phyloP scores from a whole-genome alignment of 2,888 invertebrate species.

The Steinernema hermaphroditum region DNA sequence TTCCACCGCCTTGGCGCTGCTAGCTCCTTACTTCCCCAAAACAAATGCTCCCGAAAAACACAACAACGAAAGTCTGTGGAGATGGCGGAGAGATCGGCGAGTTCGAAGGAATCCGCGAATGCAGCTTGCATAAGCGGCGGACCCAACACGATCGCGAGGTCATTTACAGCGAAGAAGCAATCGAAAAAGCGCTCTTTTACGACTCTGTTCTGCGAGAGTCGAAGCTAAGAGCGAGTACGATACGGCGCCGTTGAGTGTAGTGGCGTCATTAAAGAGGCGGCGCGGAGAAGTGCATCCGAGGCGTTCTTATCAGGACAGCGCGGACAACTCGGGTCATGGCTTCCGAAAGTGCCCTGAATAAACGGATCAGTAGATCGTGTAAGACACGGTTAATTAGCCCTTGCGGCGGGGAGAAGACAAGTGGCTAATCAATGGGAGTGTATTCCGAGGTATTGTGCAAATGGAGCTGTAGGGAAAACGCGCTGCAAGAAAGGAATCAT shows the following conservation, averaged over 20 bases:
- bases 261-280: conserved; percentile 7
- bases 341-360: too few species aligned
- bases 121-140: too few species aligned
- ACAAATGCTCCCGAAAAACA: conserved; percentile 28
- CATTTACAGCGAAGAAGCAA: conserved; percentile 12
- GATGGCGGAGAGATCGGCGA: background rate
- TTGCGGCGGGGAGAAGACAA: too few species aligned
- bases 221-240: conserved; percentile 7
- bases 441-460: too few species aligned
- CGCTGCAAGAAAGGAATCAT: too few species aligned
- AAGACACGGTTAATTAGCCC: too few species aligned
- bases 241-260: background rate
- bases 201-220: background rate
- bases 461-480: too few species aligned
- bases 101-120: conserved; percentile 9
- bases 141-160: conserved; percentile 13
- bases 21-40: background rate
- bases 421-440: too few species aligned
- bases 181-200: conserved; percentile 21
- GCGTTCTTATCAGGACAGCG: too few species aligned
- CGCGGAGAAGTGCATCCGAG: conserved; percentile 17
- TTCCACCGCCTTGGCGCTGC: conserved; percentile 13
- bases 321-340: too few species aligned
- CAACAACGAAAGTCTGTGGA: background rate
- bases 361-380: too few species aligned